Percentiles rank a stretch among this genome's conserved stretches.
These are phyloP conservation scores for Siniperca obscura DNA, from an alignment of 2,797 vertebrate species.

Conservation along the genomic window DNA sequence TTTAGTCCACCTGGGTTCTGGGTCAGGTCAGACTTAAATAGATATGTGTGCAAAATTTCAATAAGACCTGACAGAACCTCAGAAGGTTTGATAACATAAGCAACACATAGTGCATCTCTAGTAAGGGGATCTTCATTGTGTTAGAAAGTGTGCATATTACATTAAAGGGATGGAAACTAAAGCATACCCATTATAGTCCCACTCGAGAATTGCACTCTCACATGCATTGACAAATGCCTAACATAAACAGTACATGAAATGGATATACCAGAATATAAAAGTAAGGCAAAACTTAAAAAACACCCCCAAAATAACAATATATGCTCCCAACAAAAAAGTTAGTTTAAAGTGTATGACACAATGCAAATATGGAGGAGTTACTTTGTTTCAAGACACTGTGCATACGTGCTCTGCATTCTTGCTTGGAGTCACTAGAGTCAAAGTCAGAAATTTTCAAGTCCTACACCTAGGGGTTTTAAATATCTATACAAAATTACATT, in stretches of 20 bases:
- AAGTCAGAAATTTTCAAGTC: too few species aligned
- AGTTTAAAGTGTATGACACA: too few species aligned
- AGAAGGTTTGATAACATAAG: neutral
- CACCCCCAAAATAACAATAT: neutral
- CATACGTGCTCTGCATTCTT: too few species aligned
- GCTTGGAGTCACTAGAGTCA: too few species aligned
- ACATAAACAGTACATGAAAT: neutral
- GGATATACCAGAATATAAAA: neutral
- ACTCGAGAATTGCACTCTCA: neutral
- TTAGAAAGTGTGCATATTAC: neutral
- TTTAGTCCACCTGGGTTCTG: neutral
- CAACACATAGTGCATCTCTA: neutral
- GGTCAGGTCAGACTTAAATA: slow-evolving; percentile 10
- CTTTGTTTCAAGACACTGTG: too few species aligned
- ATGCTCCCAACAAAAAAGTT: neutral
- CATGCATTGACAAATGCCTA: slow-evolving; percentile 6
- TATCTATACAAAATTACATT: neutral
- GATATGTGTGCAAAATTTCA: neutral
- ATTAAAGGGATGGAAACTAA: neutral
- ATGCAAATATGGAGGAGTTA: too few species aligned
- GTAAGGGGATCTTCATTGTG: neutral
- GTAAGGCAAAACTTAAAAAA: neutral
- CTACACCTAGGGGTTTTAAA: too few species aligned
- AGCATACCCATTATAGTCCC: neutral
- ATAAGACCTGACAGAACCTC: neutral